Conservation (phyloP, 37 sponge, comb jelly and placozoan species). For the Aplysina aerophoba region DNA sequence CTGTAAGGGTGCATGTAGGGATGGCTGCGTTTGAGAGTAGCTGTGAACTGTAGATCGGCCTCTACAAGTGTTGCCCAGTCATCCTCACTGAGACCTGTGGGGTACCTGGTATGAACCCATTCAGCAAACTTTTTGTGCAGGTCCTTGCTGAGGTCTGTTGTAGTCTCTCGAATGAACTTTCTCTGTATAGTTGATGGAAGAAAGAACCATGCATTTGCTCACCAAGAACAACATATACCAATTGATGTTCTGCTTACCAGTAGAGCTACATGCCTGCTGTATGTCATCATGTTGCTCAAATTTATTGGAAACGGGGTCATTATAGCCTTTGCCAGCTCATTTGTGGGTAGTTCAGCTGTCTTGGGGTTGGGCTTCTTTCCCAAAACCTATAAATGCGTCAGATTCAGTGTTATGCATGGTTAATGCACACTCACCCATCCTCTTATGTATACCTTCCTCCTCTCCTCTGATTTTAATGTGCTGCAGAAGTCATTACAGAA, state of each 20-base stretch:
- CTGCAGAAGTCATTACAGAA: neutral
- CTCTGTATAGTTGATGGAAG: no score
- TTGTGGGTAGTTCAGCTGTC: neutral
- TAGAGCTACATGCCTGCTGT: constrained; percentile 1
- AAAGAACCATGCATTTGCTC: neutral
- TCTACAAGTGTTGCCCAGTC: no score
- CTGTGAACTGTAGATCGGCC: no score
- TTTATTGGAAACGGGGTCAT: neutral
- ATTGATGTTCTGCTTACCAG: neutral
- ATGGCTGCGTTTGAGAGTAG: no score
- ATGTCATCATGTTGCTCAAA: neutral
- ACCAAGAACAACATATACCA: neutral
- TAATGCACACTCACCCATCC: no score
- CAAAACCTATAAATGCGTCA: neutral
- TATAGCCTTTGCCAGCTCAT: neutral
- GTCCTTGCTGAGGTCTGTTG: neutral
- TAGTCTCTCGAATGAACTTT: neutral
- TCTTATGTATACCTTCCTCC: neutral
- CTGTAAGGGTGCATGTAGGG: no score
- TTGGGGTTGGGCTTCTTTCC: neutral
- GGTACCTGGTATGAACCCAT: neutral
- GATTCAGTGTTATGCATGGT: no score
- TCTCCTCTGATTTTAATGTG: constrained; percentile 3
- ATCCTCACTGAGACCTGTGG: no score
- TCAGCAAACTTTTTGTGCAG: constrained; percentile 10